Percentiles rank a stretch among this genome's conserved stretches.
Conservation (phyloP, 2,797 vertebrate species). For the Pyrrhura leucotis region DNA sequence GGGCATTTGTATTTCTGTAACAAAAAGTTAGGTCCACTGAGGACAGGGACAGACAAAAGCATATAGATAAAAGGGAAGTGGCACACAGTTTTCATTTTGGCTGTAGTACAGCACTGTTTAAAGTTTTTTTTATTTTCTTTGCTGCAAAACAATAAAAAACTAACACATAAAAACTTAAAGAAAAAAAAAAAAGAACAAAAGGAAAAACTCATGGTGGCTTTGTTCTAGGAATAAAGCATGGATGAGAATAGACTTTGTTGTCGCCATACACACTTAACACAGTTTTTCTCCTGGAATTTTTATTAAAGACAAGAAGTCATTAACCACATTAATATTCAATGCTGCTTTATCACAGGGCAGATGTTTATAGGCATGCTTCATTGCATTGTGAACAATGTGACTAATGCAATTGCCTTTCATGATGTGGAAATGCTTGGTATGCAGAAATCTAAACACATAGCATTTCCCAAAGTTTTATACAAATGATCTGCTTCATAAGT, state of each 20-base stretch:
- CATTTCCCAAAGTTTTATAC: background rate
- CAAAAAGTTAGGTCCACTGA: background rate
- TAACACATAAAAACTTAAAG: background rate
- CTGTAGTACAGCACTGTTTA: background rate
- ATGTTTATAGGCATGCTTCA: conserved; percentile 66
- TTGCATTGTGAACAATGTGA: conserved; percentile 61
- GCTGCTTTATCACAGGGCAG: conserved; percentile 33
- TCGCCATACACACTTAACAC: background rate
- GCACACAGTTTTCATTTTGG: background rate
- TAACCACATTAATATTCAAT: conserved; percentile 23
- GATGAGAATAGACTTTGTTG: background rate
- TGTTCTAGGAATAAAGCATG: background rate
- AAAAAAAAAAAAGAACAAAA: background rate
- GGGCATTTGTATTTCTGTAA: background rate
- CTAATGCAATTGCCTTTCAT: conserved; percentile 57
- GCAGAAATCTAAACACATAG: conserved; percentile 9
- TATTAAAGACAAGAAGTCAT: conserved; percentile 24
- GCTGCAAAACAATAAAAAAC: background rate
- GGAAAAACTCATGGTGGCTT: accelerated
- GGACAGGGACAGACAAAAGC: background rate
- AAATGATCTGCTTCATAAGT: background rate
- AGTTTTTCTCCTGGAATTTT: background rate
- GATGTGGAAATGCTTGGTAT: conserved; percentile 24
- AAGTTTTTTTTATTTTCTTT: background rate
- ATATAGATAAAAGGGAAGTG: background rate